Percentiles rank a stretch among this genome's conserved stretches.
Conservation (phyloP, 2,888 invertebrate species). For the Margaritifera margaritifera region DNA sequence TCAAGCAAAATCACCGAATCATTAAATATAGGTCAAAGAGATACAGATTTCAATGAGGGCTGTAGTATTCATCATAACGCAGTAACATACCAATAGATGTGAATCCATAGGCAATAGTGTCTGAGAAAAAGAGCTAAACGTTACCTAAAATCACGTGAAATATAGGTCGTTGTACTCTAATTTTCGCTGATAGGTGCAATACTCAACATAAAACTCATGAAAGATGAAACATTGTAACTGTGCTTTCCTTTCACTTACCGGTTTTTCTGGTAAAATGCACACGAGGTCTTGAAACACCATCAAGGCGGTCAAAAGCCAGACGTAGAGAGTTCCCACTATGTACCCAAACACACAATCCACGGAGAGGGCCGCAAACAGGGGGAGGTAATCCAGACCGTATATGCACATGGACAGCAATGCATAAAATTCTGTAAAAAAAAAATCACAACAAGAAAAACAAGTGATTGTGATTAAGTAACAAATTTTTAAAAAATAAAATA, state of each 20-base stretch:
- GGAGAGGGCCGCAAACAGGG: conserved; percentile 47
- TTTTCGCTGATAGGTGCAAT: too few relatives aligned
- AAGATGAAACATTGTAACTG: neutral
- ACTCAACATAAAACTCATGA: too few relatives aligned
- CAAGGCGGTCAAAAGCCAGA: conserved; percentile 44
- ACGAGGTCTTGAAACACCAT: conserved; percentile 15
- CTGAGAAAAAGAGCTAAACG: too few relatives aligned
- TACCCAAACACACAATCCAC: conserved; percentile 40
- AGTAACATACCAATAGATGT: too few relatives aligned
- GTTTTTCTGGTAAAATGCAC: conserved; percentile 1
- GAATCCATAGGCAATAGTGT: too few relatives aligned
- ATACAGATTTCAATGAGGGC: too few relatives aligned
- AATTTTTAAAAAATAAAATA: neutral
- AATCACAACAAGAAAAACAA: conserved; percentile 2
- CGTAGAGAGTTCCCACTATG: conserved; percentile 41
- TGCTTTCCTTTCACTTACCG: conserved; percentile 7
- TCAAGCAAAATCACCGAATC: too few relatives aligned
- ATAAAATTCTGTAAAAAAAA: conserved; percentile 29
- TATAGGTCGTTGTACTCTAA: too few relatives aligned
- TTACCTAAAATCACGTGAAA: too few relatives aligned
- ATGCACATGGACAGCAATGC: conserved; percentile 33
- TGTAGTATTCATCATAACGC: too few relatives aligned
- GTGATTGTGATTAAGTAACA: neutral
- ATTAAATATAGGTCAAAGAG: too few relatives aligned
- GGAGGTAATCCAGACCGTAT: conserved; percentile 50